Conservation (phyloP, 2,888 invertebrate species). For the Drosophila suboccidentalis region DNA sequence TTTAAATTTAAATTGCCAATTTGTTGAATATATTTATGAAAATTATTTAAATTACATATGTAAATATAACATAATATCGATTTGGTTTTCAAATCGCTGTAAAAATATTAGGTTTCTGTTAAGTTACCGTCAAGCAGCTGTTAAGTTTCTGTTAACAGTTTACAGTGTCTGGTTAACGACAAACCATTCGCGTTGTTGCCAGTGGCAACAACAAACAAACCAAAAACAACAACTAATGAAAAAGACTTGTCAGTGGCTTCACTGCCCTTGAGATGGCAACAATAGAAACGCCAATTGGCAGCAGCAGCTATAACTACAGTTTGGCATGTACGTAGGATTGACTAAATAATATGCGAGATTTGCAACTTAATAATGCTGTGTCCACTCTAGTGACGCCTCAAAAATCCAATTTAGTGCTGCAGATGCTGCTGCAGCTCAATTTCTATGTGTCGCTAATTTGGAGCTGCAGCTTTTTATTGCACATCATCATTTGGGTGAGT, state of each 20-base stretch:
- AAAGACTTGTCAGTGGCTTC: neutral
- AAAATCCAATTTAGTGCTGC: constrained; percentile 88
- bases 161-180: neutral
- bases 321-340: constrained; percentile 22
- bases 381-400: constrained; percentile 65
- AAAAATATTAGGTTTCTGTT: neutral
- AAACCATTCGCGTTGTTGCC: constrained; percentile 1
- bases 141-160: neutral
- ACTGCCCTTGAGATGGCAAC: constrained; percentile 11
- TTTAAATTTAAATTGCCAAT: neutral
- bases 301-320: constrained; percentile 13
- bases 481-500: constrained; percentile 78
- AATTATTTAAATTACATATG: neutral
- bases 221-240: neutral
- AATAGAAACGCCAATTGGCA: constrained; percentile 3
- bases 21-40: neutral
- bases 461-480: constrained; percentile 84
- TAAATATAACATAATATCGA: neutral
- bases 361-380: neutral
- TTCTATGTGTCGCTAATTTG: constrained; percentile 91
- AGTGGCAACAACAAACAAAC: constrained; percentile 24
- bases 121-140: neutral
- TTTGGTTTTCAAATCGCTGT: neutral
- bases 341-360: neutral
- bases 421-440: constrained; percentile 95